A percentile compares a stretch with the other conserved stretches of the same genome.
phyloP scores from a whole-genome alignment of 2,888 invertebrate species.

The Coelopa pilipes region DNA sequence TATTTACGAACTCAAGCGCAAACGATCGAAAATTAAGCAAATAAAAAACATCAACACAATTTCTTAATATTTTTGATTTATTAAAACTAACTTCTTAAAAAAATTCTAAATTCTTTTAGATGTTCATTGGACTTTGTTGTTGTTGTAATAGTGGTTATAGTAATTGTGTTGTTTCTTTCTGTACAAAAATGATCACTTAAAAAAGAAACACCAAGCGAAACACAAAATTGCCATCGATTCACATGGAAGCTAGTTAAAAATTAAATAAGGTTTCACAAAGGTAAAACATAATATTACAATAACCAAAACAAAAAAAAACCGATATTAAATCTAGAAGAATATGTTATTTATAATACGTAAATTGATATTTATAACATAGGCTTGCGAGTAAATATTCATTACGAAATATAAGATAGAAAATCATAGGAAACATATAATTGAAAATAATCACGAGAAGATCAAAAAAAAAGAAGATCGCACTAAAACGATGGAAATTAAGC shows the following conservation, averaged over 20 bases:
- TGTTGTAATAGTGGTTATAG: conserved; percentile 28
- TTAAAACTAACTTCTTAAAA: conserved; percentile 39
- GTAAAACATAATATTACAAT: neutral
- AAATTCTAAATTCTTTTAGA: conserved; percentile 32
- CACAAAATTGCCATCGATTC: conserved; percentile 19
- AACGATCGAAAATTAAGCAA: conserved; percentile 20
- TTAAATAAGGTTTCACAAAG: neutral
- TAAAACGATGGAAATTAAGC: neutral
- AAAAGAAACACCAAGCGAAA: conserved; percentile 24
- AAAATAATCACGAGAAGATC: neutral
- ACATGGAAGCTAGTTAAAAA: conserved; percentile 20
- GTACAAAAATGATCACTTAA: conserved; percentile 33
- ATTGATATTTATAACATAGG: conserved; percentile 1
- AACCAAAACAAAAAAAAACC: neutral
- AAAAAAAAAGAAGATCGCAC: neutral
- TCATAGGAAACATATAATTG: conserved; percentile 23
- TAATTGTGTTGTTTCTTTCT: conserved; percentile 38
- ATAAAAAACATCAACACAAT: conserved; percentile 36
- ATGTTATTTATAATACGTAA: neutral
- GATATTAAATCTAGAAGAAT: neutral
- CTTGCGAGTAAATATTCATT: neutral
- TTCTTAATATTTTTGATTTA: conserved; percentile 38
- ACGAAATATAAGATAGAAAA: neutral
- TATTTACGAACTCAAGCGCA: no score
- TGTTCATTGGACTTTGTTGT: conserved; percentile 32